Percentiles rank a stretch among this genome's conserved stretches.
phyloP scores from a whole-genome alignment of 1,140 invertebrate genomes.

The Bursaphelenchus mucronatus region DNA sequence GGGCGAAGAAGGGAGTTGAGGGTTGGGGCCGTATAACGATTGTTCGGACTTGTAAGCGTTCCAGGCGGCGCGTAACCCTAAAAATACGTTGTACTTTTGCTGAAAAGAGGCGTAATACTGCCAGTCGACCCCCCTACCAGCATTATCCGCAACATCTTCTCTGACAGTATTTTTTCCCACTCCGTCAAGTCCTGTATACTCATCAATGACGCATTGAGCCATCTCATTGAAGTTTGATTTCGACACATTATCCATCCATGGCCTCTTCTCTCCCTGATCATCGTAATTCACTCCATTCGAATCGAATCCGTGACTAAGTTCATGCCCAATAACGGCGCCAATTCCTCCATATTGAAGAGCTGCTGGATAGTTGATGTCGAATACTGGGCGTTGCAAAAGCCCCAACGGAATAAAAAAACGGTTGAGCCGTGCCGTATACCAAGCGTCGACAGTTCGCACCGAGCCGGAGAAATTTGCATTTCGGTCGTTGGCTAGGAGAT shows the following conservation, averaged over 20 bases:
- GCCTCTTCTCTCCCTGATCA: constrained; percentile 14
- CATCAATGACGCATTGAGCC: constrained; percentile 15
- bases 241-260: constrained; percentile 13
- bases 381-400: too few relatives aligned
- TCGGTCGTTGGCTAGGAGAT: constrained; percentile 11
- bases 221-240: constrained; percentile 5
- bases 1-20: constrained; percentile 29
- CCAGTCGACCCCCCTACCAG: too few relatives aligned
- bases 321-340: constrained; percentile 64
- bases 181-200: background rate
- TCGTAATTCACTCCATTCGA: constrained; percentile 20
- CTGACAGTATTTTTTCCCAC: too few relatives aligned
- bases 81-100: background rate
- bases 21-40: constrained; percentile 34
- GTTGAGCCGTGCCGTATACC: constrained; percentile 6
- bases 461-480: constrained; percentile 28
- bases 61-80: constrained; percentile 11
- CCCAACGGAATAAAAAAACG: too few relatives aligned
- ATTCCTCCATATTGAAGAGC: constrained; percentile 63
- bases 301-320: constrained; percentile 62
- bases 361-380: too few relatives aligned
- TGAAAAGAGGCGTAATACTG: constrained; percentile 1
- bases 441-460: constrained; percentile 28
- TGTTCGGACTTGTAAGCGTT: constrained; percentile 31
- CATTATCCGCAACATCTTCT: too few relatives aligned